Percentiles rank a stretch among this genome's conserved stretches.
These are phyloP conservation scores for Drosophila parvula DNA, from an alignment of 1,140 invertebrate genomes.

Conservation along the genomic window DNA sequence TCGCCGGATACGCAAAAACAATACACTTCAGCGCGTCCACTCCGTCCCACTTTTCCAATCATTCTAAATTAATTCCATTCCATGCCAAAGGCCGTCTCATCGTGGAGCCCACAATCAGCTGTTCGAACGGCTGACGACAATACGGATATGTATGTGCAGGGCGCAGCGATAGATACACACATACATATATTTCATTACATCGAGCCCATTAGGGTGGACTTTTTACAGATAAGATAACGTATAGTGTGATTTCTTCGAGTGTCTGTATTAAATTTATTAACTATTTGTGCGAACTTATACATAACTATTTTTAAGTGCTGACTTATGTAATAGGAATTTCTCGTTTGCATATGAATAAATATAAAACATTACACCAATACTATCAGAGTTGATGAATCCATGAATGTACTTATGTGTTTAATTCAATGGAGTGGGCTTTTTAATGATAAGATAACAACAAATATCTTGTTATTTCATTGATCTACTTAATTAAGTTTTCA, in stretches of 20 bases:
- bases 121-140: conserved; percentile 32
- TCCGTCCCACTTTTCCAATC: conserved; percentile 32
- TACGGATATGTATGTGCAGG: not conserved
- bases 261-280: not conserved
- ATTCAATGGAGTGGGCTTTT: not conserved
- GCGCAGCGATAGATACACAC: conserved; percentile 1
- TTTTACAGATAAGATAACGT: not conserved
- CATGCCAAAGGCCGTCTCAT: conserved; percentile 12
- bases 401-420: not conserved
- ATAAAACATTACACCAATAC: not conserved
- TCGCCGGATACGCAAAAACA: conserved; percentile 29
- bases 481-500: not conserved
- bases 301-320: no score
- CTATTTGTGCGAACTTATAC: not conserved
- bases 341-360: not conserved
- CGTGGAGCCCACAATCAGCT: conserved; percentile 32
- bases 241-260: no score
- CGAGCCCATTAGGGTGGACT: conserved; percentile 18
- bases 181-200: conserved; percentile 4
- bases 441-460: conserved; percentile 1
- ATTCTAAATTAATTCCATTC: conserved; percentile 25
- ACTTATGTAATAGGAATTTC: not conserved
- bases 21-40: conserved; percentile 31
- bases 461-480: not conserved
- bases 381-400: not conserved